Conservation (phyloP, 2,888 invertebrate genomes). For the Acrobasis suavella region DNA sequence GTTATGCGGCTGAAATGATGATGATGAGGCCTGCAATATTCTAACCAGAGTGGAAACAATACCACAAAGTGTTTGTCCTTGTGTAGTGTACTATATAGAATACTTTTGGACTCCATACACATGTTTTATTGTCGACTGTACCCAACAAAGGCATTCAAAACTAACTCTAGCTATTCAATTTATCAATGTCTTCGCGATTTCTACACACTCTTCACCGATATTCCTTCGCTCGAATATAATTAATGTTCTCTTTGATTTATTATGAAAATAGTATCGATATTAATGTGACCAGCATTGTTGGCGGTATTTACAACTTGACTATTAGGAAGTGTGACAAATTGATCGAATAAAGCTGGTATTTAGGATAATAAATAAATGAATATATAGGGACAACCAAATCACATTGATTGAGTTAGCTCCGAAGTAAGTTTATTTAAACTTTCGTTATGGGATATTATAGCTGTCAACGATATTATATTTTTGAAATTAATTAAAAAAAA, state of each 20-base stretch:
- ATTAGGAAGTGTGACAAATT: conserved; percentile 12
- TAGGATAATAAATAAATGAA: background rate
- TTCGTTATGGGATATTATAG: too few species aligned
- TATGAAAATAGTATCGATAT: conserved; percentile 48
- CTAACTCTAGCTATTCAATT: conserved; percentile 32
- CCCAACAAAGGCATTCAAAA: conserved; percentile 24
- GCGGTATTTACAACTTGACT: conserved; percentile 23
- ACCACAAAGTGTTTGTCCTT: background rate
- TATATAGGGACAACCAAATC: too few species aligned
- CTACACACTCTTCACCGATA: conserved; percentile 40
- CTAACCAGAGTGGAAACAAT: too few species aligned
- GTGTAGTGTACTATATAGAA: too few species aligned
- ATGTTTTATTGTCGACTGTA: background rate
- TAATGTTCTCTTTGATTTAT: conserved; percentile 55
- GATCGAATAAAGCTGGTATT: background rate
- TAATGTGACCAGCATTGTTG: conserved; percentile 35
- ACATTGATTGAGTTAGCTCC: too few species aligned
- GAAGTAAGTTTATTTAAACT: too few species aligned
- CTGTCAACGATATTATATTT: too few species aligned
- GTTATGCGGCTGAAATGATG: too few species aligned
- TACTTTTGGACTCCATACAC: too few species aligned
- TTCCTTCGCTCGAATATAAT: conserved; percentile 48
- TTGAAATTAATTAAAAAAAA: too few species aligned
- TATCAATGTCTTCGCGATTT: conserved; percentile 40
- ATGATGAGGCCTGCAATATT: too few species aligned